Conservation (phyloP, 2,113 vertebrate genomes). For the Esox niger region DNA sequence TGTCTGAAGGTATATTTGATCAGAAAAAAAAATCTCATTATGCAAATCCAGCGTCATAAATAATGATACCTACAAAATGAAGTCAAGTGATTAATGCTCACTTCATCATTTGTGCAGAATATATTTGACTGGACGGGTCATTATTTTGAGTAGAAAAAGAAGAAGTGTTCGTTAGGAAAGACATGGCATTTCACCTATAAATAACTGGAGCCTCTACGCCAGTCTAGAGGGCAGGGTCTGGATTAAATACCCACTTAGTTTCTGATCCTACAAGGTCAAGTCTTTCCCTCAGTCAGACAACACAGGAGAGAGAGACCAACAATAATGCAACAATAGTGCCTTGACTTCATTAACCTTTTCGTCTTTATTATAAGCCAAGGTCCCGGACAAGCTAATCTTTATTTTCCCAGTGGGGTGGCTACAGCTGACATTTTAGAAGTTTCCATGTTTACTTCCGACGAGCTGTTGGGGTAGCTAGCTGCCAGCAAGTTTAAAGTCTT, state of each 20-base stretch:
- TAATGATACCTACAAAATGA: constrained; percentile 20
- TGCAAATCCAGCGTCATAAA: constrained; percentile 23
- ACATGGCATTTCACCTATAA: constrained; percentile 45
- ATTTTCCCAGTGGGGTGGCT: constrained; percentile 65
- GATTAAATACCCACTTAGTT: constrained; percentile 45
- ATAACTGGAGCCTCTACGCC: constrained; percentile 27
- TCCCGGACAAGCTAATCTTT: constrained; percentile 45
- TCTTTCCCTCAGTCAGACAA: constrained; percentile 50
- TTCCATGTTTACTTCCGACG: too few relatives aligned
- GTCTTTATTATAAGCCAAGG: constrained; percentile 65
- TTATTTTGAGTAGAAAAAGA: constrained; percentile 20
- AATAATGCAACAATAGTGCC: constrained; percentile 49
- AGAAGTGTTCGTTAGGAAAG: constrained; percentile 23
- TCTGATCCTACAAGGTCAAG: constrained; percentile 55
- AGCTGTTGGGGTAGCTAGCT: too few relatives aligned
- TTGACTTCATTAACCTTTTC: constrained; percentile 86
- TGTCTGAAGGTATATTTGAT: not conserved
- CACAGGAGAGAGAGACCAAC: constrained; percentile 45
- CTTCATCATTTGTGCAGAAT: constrained; percentile 15
- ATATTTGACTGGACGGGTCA: constrained; percentile 3
- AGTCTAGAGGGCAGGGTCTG: constrained; percentile 38
- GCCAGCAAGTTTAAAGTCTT: too few relatives aligned
- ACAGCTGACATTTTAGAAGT: too few relatives aligned
- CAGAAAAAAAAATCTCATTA: constrained; percentile 6
- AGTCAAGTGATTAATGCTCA: constrained; percentile 13